Percentiles rank a stretch among this genome's conserved stretches.
phyloP scores from a whole-genome alignment of 2,888 invertebrate genomes.

The Drosophila crucigera region DNA sequence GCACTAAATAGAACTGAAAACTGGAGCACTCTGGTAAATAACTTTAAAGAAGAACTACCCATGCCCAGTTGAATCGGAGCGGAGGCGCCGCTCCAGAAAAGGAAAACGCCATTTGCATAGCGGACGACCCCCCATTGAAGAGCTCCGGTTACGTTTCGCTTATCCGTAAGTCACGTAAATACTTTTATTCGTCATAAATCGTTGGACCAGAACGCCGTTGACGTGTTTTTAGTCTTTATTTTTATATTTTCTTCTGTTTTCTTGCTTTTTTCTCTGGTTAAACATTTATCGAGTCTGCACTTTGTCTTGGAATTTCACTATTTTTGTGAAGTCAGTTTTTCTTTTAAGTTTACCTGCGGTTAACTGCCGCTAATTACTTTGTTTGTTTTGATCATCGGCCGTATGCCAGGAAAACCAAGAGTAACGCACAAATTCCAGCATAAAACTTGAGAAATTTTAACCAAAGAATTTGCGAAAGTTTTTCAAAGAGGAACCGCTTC shows the following conservation, averaged over 20 bases:
- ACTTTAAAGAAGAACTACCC: constrained; percentile 45
- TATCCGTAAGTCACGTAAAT: constrained; percentile 74
- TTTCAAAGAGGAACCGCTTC: background rate
- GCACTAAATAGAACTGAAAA: constrained; percentile 70
- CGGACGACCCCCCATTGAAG: constrained; percentile 17
- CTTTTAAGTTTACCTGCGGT: constrained; percentile 53
- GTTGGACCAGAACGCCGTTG: constrained; percentile 81
- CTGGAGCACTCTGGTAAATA: constrained; percentile 65
- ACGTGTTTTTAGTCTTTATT: constrained; percentile 55
- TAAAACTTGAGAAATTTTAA: constrained; percentile 6
- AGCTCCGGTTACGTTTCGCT: constrained; percentile 49
- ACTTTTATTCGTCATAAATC: constrained; percentile 77
- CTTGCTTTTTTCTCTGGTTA: constrained; percentile 51
- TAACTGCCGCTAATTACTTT: constrained; percentile 77
- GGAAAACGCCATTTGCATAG: constrained; percentile 51
- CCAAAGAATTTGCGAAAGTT: constrained; percentile 2
- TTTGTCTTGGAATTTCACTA: constrained; percentile 75
- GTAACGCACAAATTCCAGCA: constrained; percentile 31
- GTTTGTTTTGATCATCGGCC: constrained; percentile 65
- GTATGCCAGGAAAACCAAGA: constrained; percentile 19
- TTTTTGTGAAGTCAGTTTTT: constrained; percentile 51
- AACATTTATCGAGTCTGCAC: constrained; percentile 44
- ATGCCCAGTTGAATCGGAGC: constrained; percentile 17
- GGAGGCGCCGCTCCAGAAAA: constrained; percentile 42
- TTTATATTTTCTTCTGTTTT: constrained; percentile 9